Base-by-base conservation (phyloP, 1,140 invertebrate genomes). In the Thrips palmi region DNA sequence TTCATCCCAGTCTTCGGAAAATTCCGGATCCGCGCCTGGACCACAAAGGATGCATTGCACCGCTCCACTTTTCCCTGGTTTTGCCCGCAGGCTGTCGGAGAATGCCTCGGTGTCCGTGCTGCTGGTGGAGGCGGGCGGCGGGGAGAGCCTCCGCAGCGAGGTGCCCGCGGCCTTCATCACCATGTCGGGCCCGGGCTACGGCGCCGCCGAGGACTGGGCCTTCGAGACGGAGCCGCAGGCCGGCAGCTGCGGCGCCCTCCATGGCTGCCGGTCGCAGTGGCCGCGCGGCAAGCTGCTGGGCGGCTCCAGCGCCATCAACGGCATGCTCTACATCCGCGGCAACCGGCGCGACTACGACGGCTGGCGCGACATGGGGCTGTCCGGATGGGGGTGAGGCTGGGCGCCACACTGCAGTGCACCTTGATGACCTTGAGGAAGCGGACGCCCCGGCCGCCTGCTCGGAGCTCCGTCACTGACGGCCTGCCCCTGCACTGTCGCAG, bases 311-410 rank as follows among this genome's bases (percentile, higher is more conserved):
- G 70, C 77, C 2, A 68, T 89, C 15, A 89, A 91, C 52, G 82
- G 73, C 34, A 85, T 89, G 79, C 71, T 86, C n/a, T 88, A 89
- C 52, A 75, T 83, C 1, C 63, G 87, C 24, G 87, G 86, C 0
- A 72, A 83, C 57, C 63, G 64, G 2, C 53, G 54, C 10, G 80
- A 87, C 47, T 87, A 76, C 56, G 74, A 87, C 52, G 52, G 67
- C 15, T 86, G 82, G 70, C 74, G 71, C 1, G 59, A 59, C 2
- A 63, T 70, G 4, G 79, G 79, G 0, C 73, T 72, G 45, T 52
- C 55, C 2, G 77, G 77, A 22, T 74, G 71, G 64, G 11, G 24
- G 6, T 91, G 74, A 60, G 62, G n/a, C n/a, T n/a, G n/a, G n/a
- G n/a, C n/a, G n/a, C n/a, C n/a, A n/a, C n/a, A n/a, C n/a, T n/a